phyloP scores from a whole-genome alignment of 2,888 invertebrate genomes.

The Orthonevra nobilis region DNA sequence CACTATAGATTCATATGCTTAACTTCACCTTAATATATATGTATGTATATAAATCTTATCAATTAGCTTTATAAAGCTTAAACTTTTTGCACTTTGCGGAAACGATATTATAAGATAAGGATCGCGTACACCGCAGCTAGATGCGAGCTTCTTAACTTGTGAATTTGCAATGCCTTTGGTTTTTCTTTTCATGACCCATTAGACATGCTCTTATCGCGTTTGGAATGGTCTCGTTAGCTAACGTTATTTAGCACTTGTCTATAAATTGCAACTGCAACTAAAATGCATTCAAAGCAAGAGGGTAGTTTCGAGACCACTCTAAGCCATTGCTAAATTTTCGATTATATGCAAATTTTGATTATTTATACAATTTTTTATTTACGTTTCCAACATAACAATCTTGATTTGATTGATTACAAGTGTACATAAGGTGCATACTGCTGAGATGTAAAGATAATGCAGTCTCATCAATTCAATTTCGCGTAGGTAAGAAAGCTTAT shows the following conservation, averaged over 20 bases:
- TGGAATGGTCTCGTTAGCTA: constrained; percentile 81
- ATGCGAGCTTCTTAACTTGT: too few species aligned
- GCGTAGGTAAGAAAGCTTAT: too few species aligned
- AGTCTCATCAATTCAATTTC: too few species aligned
- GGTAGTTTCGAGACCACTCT: constrained; percentile 80
- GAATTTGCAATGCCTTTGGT: constrained; percentile 15
- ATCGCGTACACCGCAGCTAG: too few species aligned
- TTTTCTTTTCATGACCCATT: constrained; percentile 54
- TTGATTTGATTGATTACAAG: background rate
- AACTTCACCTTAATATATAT: too few species aligned
- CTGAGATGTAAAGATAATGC: too few species aligned
- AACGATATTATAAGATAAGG: too few species aligned
- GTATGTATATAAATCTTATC: too few species aligned
- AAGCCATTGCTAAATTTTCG: constrained; percentile 77
- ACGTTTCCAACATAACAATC: background rate
- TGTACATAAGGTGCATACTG: constrained; percentile 1
- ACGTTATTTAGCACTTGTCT: constrained; percentile 72
- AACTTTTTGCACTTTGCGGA: background rate
- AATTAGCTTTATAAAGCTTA: too few species aligned
- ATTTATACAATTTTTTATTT: constrained; percentile 25
- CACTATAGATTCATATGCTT: too few species aligned
- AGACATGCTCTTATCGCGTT: constrained; percentile 78
- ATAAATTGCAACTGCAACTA: constrained; percentile 71
- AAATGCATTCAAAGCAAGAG: constrained; percentile 68
- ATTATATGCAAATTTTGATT: constrained; percentile 78